Evolutionary conservation across 1,140 invertebrate species (phyloP), one percentile per base, ranked within the genome.

Genomic region (Aleiodes sp.): DNA sequence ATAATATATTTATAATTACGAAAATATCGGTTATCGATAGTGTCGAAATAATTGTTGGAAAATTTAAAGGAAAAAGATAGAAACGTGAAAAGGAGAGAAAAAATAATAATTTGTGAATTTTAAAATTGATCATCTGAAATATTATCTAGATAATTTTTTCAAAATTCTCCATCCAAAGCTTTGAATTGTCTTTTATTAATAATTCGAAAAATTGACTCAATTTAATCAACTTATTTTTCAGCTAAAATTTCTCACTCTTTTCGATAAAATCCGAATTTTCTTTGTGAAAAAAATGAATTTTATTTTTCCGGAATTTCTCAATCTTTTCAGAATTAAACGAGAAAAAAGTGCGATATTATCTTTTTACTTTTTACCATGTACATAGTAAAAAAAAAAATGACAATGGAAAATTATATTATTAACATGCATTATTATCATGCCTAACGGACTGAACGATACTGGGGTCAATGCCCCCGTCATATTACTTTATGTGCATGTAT

Each of bases 401-500:
- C n/a, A n/a, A n/a, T n/a, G n/a, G n/a, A n/a, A n/a, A n/a, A n/a
- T n/a, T n/a, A 10, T 33, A 63, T 37, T 29, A 70, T 64, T 35
- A 35, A 64, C 33, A 61, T 62, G 63, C 61, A 43, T 71, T n/a
- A n/a, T 21, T 70, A 43, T 31, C 62, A 68, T 67, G 69, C 60
- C 64, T 66, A 65, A 70, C 26, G 62, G 56, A 70, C 62, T 60
- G 69, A 70, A 59, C 62, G 62, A 65, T 21, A 29, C 3, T 9
- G 2, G 19, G 33, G 10, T 16, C n/a, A 14, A 7, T 9, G 2
- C 6, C 1, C 28, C n/a, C 57, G 4, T 39, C 29, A 3, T 41
- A 26, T 21, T 65, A 70, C 62, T 64, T 61, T 70, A 70, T 70
- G 62, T 70, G 68, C 68, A 70, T 70, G 68, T 70, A 61, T 70